Base-by-base conservation (phyloP, 2,113 vertebrate genomes). In the Aptenodytes forsteri region DNA sequence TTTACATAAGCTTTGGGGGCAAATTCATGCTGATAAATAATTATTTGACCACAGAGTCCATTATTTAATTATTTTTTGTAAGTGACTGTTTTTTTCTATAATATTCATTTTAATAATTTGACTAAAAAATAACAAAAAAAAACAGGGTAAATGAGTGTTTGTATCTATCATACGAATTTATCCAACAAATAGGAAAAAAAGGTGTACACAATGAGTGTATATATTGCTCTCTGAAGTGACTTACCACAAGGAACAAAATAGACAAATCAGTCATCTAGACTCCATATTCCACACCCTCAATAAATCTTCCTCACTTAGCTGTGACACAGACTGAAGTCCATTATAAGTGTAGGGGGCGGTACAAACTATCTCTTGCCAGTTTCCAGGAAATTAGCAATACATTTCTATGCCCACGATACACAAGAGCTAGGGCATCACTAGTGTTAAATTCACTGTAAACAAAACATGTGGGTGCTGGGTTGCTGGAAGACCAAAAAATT, bases 11-110 rank as follows among this genome's bases (percentile, higher is more conserved):
- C 29, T 90, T 69, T 83, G 30, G 36, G 75, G 50, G 18, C 5
- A 92, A 65, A 85, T 65, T 83, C 61, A 46, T 72, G 13, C 10
- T 83, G 54, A 72, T 70, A 97, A 95, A 93, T 62, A 94, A 90
- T 75, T 95, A 70, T 83, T 87, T 95, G 47, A 7, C 26, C 15
- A 71, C 2, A 5, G 29, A 83, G 6, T 49, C 9, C 2, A 21
- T 64, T 81, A 44, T 55, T 84, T 89, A 61, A 50, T 61, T 55
- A 10, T 69, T 83, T 94, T 29, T 71, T 29, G 25, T 65, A 49
- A 59, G 16, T 36, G 30, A 20, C 2, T 67, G 9, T 7, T 1
- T 25, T 89, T 91, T 90, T 58, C 36, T 80, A 14, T 32, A 61
- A 52, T 34, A 80, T 56, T 89, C 0, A 52, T 83, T 90, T 92